Evolutionary conservation across 2,888 invertebrate genomes (phyloP).

Genomic region (Epinotia brunnichana): DNA sequence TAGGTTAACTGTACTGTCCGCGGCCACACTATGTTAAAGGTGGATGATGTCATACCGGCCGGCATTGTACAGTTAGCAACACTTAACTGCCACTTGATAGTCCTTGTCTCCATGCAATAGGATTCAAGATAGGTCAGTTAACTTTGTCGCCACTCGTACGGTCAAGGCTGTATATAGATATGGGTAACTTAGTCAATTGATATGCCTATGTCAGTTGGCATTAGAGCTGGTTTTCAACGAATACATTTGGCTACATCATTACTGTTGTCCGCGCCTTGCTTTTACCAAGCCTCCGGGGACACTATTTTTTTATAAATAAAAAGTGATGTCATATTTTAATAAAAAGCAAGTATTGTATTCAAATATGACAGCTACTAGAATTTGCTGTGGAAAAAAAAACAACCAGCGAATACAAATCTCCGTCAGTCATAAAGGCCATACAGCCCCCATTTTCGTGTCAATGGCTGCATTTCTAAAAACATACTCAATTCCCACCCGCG

Average conservation of each 20-base stretch:
- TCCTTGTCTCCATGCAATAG: background rate
- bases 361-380: no score
- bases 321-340: no score
- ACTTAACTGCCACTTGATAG: background rate
- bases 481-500: no score
- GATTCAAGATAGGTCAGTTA: background rate
- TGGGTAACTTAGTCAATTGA: slow-evolving; percentile 21
- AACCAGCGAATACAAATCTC: no score
- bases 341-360: no score
- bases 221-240: slow-evolving; percentile 13
- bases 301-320: no score
- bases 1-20: background rate
- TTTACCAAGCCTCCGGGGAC: background rate
- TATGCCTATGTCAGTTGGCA: slow-evolving; percentile 1
- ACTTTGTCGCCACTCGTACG: slow-evolving; percentile 13
- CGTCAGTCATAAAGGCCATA: no score
- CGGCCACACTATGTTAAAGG: background rate
- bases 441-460: no score
- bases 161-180: slow-evolving; percentile 36
- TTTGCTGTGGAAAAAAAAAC: no score
- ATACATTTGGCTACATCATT: slow-evolving; percentile 7
- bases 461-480: no score
- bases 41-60: slow-evolving; percentile 32
- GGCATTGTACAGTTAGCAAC: slow-evolving; percentile 10
- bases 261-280: background rate